A percentile compares a stretch with the other conserved stretches of the same genome.
Conservation (phyloP, 2,797 vertebrate species). For the Odontamblyopus rebecca region DNA sequence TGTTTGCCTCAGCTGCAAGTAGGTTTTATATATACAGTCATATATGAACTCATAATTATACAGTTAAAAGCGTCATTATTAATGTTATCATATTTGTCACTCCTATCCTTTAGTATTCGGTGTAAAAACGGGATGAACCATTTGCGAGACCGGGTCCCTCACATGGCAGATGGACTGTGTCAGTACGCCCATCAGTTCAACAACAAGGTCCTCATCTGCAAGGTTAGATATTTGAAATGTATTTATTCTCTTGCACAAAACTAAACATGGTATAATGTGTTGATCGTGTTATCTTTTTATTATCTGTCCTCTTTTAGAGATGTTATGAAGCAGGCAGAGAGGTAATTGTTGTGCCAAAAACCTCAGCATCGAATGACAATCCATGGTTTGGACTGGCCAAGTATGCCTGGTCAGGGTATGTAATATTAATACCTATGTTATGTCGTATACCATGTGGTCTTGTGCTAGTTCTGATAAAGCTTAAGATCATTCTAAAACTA, state of each 20-base stretch:
- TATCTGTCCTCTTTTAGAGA: conserved; percentile 52
- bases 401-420: conserved; percentile 86
- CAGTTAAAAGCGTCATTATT: not conserved
- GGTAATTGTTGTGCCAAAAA: conserved; percentile 82
- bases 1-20: conserved; percentile 85
- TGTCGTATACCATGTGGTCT: no score
- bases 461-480: no score
- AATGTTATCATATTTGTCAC: not conserved
- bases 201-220: conserved; percentile 86
- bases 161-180: conserved; percentile 79
- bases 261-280: not conserved
- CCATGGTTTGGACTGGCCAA: conserved; percentile 83
- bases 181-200: conserved; percentile 82
- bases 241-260: not conserved
- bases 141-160: conserved; percentile 72
- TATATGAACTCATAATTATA: not conserved
- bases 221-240: conserved; percentile 59
- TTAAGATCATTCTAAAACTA: no score
- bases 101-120: conserved; percentile 64
- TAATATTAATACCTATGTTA: not conserved
- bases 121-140: conserved; percentile 87
- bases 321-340: conserved; percentile 84
- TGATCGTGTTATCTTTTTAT: not conserved
- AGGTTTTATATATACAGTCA: conserved; percentile 25
- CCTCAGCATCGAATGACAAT: conserved; percentile 80